Percentiles rank a stretch among this genome's conserved stretches.
These are phyloP conservation scores for Cecidostiba fungosa DNA, from an alignment of 2,888 invertebrate species.

Conservation along the genomic window DNA sequence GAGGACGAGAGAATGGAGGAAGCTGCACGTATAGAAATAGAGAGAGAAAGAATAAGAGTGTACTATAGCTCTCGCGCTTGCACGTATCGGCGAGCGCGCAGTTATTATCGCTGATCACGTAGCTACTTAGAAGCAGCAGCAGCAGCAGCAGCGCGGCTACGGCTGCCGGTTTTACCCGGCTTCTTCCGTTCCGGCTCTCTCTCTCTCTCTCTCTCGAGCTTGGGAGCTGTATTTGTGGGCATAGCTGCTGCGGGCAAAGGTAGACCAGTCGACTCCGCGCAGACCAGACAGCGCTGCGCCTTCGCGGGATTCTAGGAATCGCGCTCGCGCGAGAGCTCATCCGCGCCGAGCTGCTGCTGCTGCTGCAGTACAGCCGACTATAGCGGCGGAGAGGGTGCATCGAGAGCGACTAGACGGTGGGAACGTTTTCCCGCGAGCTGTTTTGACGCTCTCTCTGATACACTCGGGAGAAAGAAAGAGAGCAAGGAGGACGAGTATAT, in stretches of 20 bases:
- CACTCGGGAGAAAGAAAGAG: constrained; percentile 66
- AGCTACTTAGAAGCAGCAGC: constrained; percentile 78
- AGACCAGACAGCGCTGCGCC: constrained; percentile 77
- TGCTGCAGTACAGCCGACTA: no score
- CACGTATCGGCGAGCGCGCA: constrained; percentile 68
- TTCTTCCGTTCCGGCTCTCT: constrained; percentile 66
- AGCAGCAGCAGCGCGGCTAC: constrained; percentile 70
- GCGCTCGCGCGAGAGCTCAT: constrained; percentile 63
- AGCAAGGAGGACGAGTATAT: constrained; percentile 56
- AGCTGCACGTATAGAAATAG: constrained; percentile 48
- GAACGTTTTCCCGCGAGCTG: constrained; percentile 73
- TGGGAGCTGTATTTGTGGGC: constrained; percentile 69
- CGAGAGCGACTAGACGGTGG: constrained; percentile 77
- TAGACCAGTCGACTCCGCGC: constrained; percentile 69
- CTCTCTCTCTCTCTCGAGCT: no score
- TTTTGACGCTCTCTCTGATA: constrained; percentile 63
- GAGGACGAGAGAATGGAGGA: constrained; percentile 54
- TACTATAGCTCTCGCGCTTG: constrained; percentile 66
- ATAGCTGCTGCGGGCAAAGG: constrained; percentile 60
- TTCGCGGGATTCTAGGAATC: constrained; percentile 71
- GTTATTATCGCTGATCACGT: constrained; percentile 80
- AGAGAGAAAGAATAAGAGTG: constrained; percentile 31
- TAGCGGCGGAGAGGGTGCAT: constrained; percentile 45
- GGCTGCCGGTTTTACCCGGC: constrained; percentile 75
- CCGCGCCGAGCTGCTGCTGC: no score